These are phyloP conservation scores for Arremon brunneinucha DNA, from an alignment of 2,797 vertebrate genomes.

Conservation along the genomic window DNA sequence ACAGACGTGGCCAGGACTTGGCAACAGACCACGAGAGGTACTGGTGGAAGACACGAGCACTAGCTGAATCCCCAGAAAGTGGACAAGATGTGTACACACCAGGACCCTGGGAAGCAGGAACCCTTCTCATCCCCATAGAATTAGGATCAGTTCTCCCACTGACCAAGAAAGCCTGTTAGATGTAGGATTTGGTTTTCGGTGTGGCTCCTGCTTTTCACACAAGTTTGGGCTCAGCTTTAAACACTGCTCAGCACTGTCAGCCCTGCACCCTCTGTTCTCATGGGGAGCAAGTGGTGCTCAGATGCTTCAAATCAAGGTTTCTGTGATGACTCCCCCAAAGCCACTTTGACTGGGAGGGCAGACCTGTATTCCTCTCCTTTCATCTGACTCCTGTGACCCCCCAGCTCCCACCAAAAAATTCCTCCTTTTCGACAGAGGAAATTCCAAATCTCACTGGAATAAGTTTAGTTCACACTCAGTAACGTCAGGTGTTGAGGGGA, in stretches of 20 bases:
- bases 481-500: background rate
- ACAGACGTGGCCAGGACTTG: background rate
- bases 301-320: background rate
- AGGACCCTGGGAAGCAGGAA: background rate
- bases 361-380: background rate
- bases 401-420: background rate
- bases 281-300: background rate
- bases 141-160: background rate
- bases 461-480: background rate
- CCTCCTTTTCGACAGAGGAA: background rate
- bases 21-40: background rate
- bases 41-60: background rate
- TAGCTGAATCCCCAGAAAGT: background rate
- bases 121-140: background rate
- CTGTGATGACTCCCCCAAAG: background rate
- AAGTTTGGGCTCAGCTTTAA: background rate
- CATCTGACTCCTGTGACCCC: background rate
- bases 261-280: background rate
- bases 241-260: background rate
- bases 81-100: background rate
- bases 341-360: background rate
- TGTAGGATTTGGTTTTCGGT: background rate
- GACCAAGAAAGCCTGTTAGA: background rate
- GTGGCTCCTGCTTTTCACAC: background rate
- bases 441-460: background rate